phyloP scores from a whole-genome alignment of 2,797 vertebrate genomes.

The Synanceia verrucosa region DNA sequence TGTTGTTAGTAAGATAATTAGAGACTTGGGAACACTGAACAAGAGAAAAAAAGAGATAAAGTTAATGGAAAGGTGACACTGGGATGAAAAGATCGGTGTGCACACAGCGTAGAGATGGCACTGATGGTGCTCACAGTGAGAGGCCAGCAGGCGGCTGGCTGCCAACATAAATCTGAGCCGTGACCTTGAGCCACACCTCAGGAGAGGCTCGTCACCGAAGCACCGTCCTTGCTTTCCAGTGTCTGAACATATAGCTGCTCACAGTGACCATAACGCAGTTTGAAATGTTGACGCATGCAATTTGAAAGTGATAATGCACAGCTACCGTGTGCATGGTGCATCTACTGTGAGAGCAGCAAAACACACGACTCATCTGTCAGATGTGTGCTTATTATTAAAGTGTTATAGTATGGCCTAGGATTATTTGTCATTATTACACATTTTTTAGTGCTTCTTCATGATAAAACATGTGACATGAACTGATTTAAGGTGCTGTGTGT shows the following conservation, averaged over 20 bases:
- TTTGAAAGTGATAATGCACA: neutral
- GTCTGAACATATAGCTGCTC: conserved; percentile 5
- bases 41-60: conserved; percentile 25
- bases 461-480: neutral
- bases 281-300: conserved; percentile 4
- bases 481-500: neutral
- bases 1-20: conserved; percentile 3
- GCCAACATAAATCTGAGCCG: conserved; percentile 63
- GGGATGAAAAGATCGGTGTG: conserved; percentile 58
- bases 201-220: conserved; percentile 1
- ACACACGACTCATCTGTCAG: neutral
- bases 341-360: neutral
- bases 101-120: conserved; percentile 31
- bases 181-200: conserved; percentile 62
- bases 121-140: conserved; percentile 29
- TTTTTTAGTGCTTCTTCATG: neutral
- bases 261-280: neutral
- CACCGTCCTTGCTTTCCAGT: conserved; percentile 15
- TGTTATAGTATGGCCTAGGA: neutral
- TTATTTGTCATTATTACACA: neutral
- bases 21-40: neutral
- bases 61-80: conserved; percentile 51
- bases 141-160: conserved; percentile 24
- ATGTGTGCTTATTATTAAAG: neutral
- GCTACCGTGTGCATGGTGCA: neutral